Base-by-base conservation (phyloP, 1,140 invertebrate species). In the Nebria ingens region DNA sequence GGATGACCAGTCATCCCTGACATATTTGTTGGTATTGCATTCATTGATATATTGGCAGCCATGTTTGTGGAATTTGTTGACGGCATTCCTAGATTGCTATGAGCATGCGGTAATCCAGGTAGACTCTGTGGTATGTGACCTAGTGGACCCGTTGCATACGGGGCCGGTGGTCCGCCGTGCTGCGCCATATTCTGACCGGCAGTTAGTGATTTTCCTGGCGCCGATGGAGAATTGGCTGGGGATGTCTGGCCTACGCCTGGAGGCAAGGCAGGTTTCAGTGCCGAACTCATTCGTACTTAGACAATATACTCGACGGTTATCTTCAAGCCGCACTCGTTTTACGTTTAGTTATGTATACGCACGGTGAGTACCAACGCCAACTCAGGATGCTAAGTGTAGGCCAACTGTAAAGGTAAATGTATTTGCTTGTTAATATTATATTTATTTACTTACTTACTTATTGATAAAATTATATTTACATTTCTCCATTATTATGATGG, bases 241-340 rank as follows among this genome's bases (percentile, higher is more conserved):
- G 55, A 56, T 19, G 38, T 72, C 56, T 73, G 71, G 52, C 70
- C 71, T 56, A 70, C 72, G 56, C 73, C 65, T 62, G 74, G 68
- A 56, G 74, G 65, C 59, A 77, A 62, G 59, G 72, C 74, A 61
- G 76, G 75, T 68, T 78, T 77, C 67, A 77, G 64, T 64, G 74
- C 72, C 66, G 76, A 76, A 72, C 75, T 78, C 76, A 78, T 77
- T 63, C 69, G 58, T 55, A 13, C 56, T 29, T 11, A 4, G 6
- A 45, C 40, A 45, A 45, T 45, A 17, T 45, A 17, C n/a, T n/a
- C n/a, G n/a, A n/a, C n/a, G n/a, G n/a, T n/a, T n/a, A n/a, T n/a
- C n/a, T n/a, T n/a, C n/a, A n/a, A n/a, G n/a, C n/a, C n/a, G n/a
- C n/a, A n/a, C n/a, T n/a, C n/a, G n/a, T n/a, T n/a, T n/a, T n/a